Conservation (phyloP, 64 coral and sea anemone genomes). For the Pocillopora damicornis region DNA sequence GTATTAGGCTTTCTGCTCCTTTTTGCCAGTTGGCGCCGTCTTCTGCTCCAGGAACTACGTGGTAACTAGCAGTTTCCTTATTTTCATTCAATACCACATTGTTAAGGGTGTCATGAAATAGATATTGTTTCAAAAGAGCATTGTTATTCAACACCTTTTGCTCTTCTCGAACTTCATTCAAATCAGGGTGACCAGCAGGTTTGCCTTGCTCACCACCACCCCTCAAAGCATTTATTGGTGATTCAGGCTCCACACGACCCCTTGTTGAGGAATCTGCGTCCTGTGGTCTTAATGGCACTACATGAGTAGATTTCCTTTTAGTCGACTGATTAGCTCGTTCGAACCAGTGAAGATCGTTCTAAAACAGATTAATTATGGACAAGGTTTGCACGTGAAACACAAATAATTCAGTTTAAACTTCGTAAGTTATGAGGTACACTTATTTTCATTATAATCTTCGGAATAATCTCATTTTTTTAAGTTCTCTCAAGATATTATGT, state of each 20-base stretch:
- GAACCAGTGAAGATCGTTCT: slow-evolving; percentile 33
- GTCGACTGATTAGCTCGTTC: neutral
- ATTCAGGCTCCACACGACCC: neutral
- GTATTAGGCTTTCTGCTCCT: slow-evolving; percentile 31
- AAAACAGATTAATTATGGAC: neutral
- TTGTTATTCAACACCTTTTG: slow-evolving; percentile 24
- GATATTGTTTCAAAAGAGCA: slow-evolving; percentile 34
- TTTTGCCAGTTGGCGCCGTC: slow-evolving; percentile 37
- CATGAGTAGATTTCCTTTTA: neutral
- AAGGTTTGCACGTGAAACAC: neutral
- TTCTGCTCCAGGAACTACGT: slow-evolving; percentile 17
- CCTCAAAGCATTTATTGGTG: neutral
- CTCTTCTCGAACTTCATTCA: slow-evolving; percentile 33
- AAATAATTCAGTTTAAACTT: no score
- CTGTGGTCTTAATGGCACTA: neutral
- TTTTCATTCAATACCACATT: slow-evolving; percentile 26
- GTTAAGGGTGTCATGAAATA: slow-evolving; percentile 31
- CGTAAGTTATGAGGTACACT: no score
- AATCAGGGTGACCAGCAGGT: neutral
- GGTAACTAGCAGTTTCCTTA: slow-evolving; percentile 34
- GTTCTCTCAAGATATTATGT: no score
- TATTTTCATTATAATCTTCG: no score
- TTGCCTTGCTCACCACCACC: neutral
- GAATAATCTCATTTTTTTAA: no score
- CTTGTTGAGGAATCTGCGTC: slow-evolving; percentile 3